Evolutionary conservation across 1,140 invertebrate species (phyloP), one percentile per base, ranked within the genome.

Genomic region (Zelostemma sp.): DNA sequence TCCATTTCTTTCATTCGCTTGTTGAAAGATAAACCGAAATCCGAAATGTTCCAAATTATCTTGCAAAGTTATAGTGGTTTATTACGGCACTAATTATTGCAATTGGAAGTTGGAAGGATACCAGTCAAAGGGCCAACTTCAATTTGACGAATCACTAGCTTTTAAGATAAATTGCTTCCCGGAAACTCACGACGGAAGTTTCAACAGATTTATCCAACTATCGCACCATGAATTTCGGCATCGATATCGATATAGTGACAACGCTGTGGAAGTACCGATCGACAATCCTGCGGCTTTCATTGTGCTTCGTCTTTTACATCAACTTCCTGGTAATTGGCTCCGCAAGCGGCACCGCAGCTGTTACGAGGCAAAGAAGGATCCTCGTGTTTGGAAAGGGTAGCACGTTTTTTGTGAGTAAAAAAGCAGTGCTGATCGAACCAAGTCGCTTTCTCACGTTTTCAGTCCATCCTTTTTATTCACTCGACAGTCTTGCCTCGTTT

Each of bases 321-420:
- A 43, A 47, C 46, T 51, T 64, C 15, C 18, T 41, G 43, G 41
- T 63, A 57, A 61, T 61, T 69, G 56, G 46, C 45, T 61, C 45
- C 17, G 11, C 25, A 35, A 59, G 18, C 21, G 45, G 51, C 16
- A 33, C 41, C 14, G 25, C 12, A 46, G 57, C 53, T 51, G 31
- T 40, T 25, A 35, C 41, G 9, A 72, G 70, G 35, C 28, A 45
- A 49, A 79, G 68, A 46, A 79, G 84, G 49, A 51, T 72, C n/a
- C 38, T 84, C 17, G 72, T 80, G 3, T 85, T 85, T 38, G 60
- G 62, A 2, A 83, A 83, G 51, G 82, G 82, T 40, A 82, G 79
- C 73, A 80, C 77, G 18, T 82, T 80, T 60, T 84, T 83, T 67
- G 84, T 85, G 64, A 85, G 84, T 85, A 75, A 68, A 67, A 49